Conservation (phyloP, 2,888 invertebrate genomes). For the Pseudococcus longispinus region DNA sequence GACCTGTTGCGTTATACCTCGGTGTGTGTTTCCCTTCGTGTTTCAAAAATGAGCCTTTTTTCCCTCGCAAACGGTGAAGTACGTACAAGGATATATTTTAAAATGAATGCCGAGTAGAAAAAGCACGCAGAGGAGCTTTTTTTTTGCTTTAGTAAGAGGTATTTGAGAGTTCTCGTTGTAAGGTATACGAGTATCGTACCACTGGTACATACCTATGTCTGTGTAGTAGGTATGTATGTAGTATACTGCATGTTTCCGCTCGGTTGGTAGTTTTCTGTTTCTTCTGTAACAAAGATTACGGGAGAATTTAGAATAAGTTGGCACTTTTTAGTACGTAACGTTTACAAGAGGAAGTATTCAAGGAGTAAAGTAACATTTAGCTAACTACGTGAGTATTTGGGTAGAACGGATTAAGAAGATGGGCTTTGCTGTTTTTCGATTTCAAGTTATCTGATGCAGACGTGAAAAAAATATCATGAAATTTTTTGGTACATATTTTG, state of each 20-base stretch:
- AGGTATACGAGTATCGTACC: not conserved
- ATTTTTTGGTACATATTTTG: too few species aligned
- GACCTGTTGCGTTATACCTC: slow-evolving; percentile 10
- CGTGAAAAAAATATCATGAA: too few species aligned
- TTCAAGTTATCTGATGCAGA: too few species aligned
- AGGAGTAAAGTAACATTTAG: too few species aligned
- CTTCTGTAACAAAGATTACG: not conserved
- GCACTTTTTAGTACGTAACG: not conserved
- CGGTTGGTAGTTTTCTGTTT: not conserved
- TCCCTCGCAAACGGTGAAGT: not conserved
- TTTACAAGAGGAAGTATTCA: not conserved
- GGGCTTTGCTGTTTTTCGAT: too few species aligned
- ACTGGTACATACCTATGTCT: not conserved
- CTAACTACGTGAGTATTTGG: too few species aligned
- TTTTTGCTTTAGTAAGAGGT: not conserved
- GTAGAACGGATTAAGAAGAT: too few species aligned
- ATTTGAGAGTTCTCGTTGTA: not conserved
- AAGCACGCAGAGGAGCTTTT: not conserved
- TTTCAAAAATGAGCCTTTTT: not conserved
- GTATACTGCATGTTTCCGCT: not conserved
- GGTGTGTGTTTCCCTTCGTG: not conserved
- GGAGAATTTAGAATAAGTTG: not conserved
- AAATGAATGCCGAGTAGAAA: not conserved
- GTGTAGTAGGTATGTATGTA: not conserved
- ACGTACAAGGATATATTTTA: not conserved